Base-by-base conservation (phyloP, 2,888 invertebrate genomes). In the Eumacrocentrus americanus region DNA sequence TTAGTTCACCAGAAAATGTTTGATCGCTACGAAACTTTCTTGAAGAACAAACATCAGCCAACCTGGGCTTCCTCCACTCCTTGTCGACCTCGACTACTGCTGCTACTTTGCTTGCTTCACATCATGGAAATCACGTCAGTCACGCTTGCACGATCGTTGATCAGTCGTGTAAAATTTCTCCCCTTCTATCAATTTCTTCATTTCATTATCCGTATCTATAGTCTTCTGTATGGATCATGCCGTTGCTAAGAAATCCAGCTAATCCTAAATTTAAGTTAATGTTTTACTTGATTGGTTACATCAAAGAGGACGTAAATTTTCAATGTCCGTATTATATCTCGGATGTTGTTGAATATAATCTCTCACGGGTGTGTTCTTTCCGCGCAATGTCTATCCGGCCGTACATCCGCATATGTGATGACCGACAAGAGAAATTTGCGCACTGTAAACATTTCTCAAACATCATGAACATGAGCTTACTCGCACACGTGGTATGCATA, bases 371-470 rank as follows among this genome's bases (percentile, higher is more conserved):
- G 44, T 18, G 16, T 44, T 44, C 18, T 44, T 44, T 11, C 16
- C n/a, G 22, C 14, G 22, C 12, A 38, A 4, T 42, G 6, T 52
- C 37, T 52, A 37, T 52, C n/a, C 22, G 25, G 35, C 9, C 22
- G 35, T 22, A 52, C 37, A 52, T 52, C 38, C 22, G 38, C 38
- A 22, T 38, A 37, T 52, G 51, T 52, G 51, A 52, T 52, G 23
- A 12, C 20, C 51, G 51, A 37, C 51, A 52, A 12, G 51, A 52
- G 51, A 52, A 52, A 52, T 52, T 52, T 57, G 52, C 59, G 58
- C 51, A 51, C 50, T 56, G 62, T 64, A 66, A 64, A 64, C 56
- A 64, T 64, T 58, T 34, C 44, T 51, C n/a, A 57, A 61, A 66
- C 63, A 63, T 63, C 59, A 52, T 62, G 62, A 50, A 59, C 57